A percentile compares a stretch with the other conserved stretches of the same genome.
Conservation (phyloP, 2,888 invertebrate species). For the Blastobasis adustella region DNA sequence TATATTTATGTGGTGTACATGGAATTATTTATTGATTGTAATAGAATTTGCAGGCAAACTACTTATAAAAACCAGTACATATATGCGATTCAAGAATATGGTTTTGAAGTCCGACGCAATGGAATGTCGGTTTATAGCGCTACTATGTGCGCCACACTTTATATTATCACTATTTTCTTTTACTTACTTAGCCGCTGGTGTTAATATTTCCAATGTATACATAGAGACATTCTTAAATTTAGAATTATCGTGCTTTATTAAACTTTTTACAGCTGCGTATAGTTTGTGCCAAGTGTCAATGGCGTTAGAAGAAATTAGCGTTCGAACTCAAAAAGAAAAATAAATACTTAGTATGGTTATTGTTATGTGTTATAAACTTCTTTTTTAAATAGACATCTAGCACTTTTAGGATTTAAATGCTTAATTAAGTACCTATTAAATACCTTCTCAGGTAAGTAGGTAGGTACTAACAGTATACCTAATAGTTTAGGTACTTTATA, state of each 20-base stretch:
- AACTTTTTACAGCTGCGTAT: slow-evolving; percentile 48
- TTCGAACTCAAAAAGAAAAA: no score
- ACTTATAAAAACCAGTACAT: slow-evolving; percentile 57
- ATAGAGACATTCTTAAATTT: slow-evolving; percentile 71
- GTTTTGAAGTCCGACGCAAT: slow-evolving; percentile 50
- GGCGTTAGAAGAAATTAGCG: slow-evolving; percentile 34
- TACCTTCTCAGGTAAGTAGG: no score
- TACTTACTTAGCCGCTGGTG: slow-evolving; percentile 89
- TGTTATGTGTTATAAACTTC: no score
- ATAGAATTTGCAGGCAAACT: slow-evolving; percentile 79
- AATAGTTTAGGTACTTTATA: no score
- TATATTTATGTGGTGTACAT: slow-evolving; percentile 88
- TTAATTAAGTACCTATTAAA: no score
- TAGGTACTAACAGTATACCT: no score
- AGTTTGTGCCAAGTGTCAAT: slow-evolving; percentile 64
- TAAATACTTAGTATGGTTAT: no score
- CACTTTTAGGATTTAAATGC: no score
- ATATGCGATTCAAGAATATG: slow-evolving; percentile 52
- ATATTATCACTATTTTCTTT: slow-evolving; percentile 88
- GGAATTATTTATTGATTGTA: slow-evolving; percentile 88
- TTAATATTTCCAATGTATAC: slow-evolving; percentile 82
- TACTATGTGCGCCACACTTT: slow-evolving; percentile 82
- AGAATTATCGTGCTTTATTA: slow-evolving; percentile 38
- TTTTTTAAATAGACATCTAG: no score
- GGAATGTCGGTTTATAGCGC: slow-evolving; percentile 78